phyloP scores from a whole-genome alignment of 1,140 invertebrate species.

The Cydia amplana region DNA sequence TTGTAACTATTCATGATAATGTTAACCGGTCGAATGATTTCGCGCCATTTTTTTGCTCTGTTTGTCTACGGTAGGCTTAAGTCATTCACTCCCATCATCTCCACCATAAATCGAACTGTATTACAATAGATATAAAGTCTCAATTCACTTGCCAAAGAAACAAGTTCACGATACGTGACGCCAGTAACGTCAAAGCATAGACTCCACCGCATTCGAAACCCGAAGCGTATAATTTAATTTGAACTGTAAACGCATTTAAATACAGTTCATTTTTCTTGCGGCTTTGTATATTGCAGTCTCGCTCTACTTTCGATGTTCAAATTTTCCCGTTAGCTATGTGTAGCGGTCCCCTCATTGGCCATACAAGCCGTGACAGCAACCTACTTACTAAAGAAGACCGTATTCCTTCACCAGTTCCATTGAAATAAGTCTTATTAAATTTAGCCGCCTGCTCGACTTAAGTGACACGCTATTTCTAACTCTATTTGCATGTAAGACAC shows the following conservation, averaged over 20 bases:
- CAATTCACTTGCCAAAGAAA: neutral
- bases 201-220: neutral
- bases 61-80: neutral
- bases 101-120: neutral
- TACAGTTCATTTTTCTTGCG: neutral
- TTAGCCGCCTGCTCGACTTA: neutral
- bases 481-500: neutral
- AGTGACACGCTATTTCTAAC: neutral
- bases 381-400: neutral
- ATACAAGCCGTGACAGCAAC: neutral
- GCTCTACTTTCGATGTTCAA: constrained; percentile 25
- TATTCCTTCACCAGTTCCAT: neutral
- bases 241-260: neutral
- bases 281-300: neutral
- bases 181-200: neutral
- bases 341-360: constrained; percentile 5
- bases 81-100: constrained; percentile 6
- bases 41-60: constrained; percentile 21
- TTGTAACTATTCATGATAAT: neutral
- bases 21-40: neutral
- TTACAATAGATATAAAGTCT: neutral
- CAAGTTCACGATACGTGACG: constrained; percentile 9
- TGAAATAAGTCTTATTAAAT: neutral
- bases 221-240: neutral
- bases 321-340: constrained; percentile 31